phyloP scores from a whole-genome alignment of 2,797 vertebrate species.

The Bradypodion pumilum region DNA sequence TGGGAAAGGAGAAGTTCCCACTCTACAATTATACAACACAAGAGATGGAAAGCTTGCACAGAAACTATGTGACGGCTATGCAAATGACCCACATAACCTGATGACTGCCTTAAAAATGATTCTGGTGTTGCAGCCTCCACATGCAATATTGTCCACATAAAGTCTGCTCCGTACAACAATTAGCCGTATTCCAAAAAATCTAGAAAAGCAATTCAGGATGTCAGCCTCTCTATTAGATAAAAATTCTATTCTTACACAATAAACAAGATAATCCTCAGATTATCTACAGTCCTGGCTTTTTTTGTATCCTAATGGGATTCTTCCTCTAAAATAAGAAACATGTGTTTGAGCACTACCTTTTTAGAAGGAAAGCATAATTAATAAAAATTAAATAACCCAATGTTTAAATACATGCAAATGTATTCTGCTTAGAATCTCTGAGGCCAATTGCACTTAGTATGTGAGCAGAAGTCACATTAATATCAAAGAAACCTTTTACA shows the following conservation, averaged over 20 bases:
- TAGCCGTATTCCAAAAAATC: neutral
- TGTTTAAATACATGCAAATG: neutral
- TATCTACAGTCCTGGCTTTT: neutral
- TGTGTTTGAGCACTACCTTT: too few relatives aligned
- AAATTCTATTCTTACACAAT: neutral
- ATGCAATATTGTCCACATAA: neutral
- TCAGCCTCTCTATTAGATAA: neutral
- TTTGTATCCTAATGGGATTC: neutral
- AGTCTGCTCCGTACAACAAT: neutral
- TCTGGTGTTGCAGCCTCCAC: neutral
- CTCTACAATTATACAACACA: neutral
- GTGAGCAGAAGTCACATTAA: neutral
- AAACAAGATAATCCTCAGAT: neutral
- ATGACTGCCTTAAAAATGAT: neutral
- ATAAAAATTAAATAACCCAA: too few relatives aligned
- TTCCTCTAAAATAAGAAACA: neutral
- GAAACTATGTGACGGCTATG: neutral
- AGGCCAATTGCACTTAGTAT: neutral
- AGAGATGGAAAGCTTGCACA: neutral
- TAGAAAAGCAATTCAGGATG: neutral
- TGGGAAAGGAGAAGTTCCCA: neutral
- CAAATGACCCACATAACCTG: neutral
- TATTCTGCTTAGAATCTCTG: rapidly evolving
- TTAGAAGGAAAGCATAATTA: too few relatives aligned
- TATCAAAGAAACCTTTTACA: neutral